Evolutionary conservation across 92 coral and sea anemone genomes (phyloP).

Genomic region (Porites divaricata): DNA sequence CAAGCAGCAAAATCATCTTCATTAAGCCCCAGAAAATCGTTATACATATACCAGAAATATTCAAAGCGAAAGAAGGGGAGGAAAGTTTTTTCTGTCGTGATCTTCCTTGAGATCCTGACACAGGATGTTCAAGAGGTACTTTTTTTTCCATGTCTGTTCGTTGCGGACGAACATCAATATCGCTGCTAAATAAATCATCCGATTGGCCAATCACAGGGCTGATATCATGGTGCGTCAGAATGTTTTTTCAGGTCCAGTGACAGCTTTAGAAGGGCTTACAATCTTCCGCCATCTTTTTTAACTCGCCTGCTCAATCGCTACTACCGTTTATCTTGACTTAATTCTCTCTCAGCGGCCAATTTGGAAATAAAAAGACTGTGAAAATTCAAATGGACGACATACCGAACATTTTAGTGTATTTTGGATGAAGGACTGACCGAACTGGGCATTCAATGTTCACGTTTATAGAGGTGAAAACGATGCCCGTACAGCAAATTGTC

Average conservation of each 20-base stretch:
- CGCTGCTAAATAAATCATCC: slow-evolving; percentile 8
- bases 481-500: slow-evolving; percentile 93
- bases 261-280: background rate
- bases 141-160: slow-evolving; percentile 14
- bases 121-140: slow-evolving; percentile 16
- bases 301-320: background rate
- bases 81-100: background rate
- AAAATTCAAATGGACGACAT: slow-evolving; percentile 10
- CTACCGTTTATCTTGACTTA: background rate
- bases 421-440: slow-evolving; percentile 6
- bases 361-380: background rate
- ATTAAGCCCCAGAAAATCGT: background rate
- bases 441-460: slow-evolving; percentile 33
- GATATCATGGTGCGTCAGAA: slow-evolving; percentile 22
- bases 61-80: background rate
- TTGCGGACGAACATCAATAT: background rate
- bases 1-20: background rate
- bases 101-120: background rate
- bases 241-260: slow-evolving; percentile 25
- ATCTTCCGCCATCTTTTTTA: slow-evolving; percentile 36
- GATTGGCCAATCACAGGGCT: slow-evolving; percentile 35
- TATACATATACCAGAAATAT: background rate
- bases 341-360: background rate
- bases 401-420: slow-evolving; percentile 1
- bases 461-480: slow-evolving; percentile 54